Evolutionary conservation across 2,888 invertebrate species (phyloP), one percentile per base, ranked within the genome.

Genomic region (Scaptomyza reducta): DNA sequence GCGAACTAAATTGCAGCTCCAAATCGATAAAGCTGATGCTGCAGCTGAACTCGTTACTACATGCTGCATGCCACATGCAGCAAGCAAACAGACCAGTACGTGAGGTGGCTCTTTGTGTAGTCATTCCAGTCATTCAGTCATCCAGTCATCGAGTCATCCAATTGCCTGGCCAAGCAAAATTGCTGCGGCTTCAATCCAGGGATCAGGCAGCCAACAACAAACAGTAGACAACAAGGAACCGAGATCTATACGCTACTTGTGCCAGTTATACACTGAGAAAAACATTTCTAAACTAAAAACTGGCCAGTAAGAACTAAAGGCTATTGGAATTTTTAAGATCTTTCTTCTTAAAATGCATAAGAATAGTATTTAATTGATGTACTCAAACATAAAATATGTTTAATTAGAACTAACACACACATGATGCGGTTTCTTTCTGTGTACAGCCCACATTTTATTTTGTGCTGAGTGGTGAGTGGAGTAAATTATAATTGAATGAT

Each of bases 401-500:
- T 22, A 22, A 3, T 22, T 22, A 22, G 0, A 22, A 22, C 22
- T 22, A 22, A 22, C 3, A 22, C 1, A 22, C 1, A 22, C 22
- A 22, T 22, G 3, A 22, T 22, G 22, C n/a, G n/a, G 6, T 33
- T 33, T 49, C 16, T 49, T n/a, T 18, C 33, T 10, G 49, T 49
- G 49, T n/a, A 49, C 7, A 9, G n/a, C 4, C 6, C 6, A 49
- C 10, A 33, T 49, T 13, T 18, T 3, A n/a, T 9, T 14, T 46
- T 6, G 10, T 6, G 10, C 1, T 31, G 18, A 10, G 18, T 33
- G 62, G 27, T 13, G 54, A 54, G 77, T 46, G 61, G 62, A 68
- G 80, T 64, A 67, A 70, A 88, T 88, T 79, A 84, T 86, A 84
- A 84, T 84, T 83, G 84, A 84, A 83, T 88, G 87, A 83, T 88